Base-by-base conservation (phyloP, 2,113 vertebrate species). In the Sardina pilchardus region DNA sequence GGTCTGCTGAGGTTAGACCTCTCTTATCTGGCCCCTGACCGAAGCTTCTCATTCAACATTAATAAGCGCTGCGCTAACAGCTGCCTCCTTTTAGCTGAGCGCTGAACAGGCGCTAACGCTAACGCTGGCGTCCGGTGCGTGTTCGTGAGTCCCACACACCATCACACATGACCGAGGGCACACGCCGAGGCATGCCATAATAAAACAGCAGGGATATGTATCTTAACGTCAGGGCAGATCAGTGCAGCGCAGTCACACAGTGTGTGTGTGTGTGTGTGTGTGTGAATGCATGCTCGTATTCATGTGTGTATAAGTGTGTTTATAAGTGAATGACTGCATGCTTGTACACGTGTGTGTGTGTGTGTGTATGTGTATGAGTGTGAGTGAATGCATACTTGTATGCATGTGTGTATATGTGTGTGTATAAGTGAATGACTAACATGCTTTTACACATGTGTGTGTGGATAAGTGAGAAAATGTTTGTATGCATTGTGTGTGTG, bases 281-380 rank as follows among this genome's bases (percentile, higher is more conserved):
- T 85, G 36, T 59, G 43, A 81, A 39, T 34, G 83, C 34, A 26
- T 48, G 63, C 78, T 45, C n/a, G n/a, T n/a, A n/a, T 78, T 17
- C 78, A 63, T 78, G 45, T 81, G 75, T 85, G 84, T 81, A 47
- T 85, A 34, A 47, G 78, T 85, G 24, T 81, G 71, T 80, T 63
- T 78, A 45, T 42, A 42, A 42, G 39, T 42, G 39, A 42, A 4
- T 2, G 39, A 42, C 2, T 42, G 39, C 39, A 30, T 39, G 21
- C 81, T 30, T 67, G 59, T 67, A 12, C 21, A 17, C 21, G 16
- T 56, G 16, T 56, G 53, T 56, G 53, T 56, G 53, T 56, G 10
- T 56, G 53, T 19, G 53, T 56, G 53, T 56, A 17, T 19, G 53
- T 56, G 53, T 56, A 2, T 56, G 53, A 24, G 53, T 56, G 53